Evolutionary conservation across 2,113 vertebrate genomes (phyloP), one percentile per base, ranked within the genome.

Genomic region (Peromyscus maniculatus): DNA sequence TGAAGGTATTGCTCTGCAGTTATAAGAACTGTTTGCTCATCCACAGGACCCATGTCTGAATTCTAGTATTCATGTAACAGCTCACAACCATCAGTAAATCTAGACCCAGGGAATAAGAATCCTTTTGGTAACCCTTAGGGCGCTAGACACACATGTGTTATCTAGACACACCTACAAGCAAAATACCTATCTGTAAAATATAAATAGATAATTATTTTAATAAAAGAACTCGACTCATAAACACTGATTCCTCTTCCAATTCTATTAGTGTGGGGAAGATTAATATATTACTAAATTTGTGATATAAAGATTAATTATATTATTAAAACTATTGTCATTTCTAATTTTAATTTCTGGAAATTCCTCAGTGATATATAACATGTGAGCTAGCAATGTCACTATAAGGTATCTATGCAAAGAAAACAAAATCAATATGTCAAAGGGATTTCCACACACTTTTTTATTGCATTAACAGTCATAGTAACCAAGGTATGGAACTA

Each of bases 271-370:
- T 92, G 1, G 7, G 0, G 15, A 74, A 12, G 10, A 64, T 94
- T 92, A 74, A 91, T 67, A 79, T 36, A 55, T 88, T 55, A 91
- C 39, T 87, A 88, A 89, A 83, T 90, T 7, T 26, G 4, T 92
- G n/a, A 93, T 19, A 55, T 13, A 91, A 98, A 91, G 2, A 95
- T 13, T 69, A 88, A 72, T n/a, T 72, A 33, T 1, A 82, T 67
- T 66, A 43, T 10, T 39, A 13, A 59, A 71, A 71, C 67, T 97
- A 62, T 43, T 77, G 5, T 55, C 72, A 78, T 84, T 87, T n/a
- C n/a, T 87, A 24, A 22, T 55, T 94, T 33, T 74, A 64, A 83
- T 78, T 67, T 19, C 26, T 82, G 13, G 11, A 19, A 11, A 39
- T 86, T 26, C 52, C 43, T 75, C 71, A 79, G 24, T 10, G 3